These are phyloP conservation scores for Coregonus suidteri DNA, from an alignment of 2,797 vertebrate species.

Conservation along the genomic window DNA sequence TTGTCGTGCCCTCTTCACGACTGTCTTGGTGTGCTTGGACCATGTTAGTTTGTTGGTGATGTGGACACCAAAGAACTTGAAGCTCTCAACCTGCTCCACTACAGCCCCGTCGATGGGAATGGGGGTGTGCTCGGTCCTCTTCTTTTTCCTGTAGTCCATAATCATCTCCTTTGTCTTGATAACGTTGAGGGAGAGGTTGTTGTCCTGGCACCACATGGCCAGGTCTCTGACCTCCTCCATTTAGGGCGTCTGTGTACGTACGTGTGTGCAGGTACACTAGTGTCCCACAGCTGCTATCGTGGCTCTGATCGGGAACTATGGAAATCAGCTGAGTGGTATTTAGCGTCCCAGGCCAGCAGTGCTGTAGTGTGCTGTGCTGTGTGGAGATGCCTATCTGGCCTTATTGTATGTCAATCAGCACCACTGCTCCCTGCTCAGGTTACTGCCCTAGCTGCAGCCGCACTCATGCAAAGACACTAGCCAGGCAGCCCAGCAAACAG, in stretches of 20 bases:
- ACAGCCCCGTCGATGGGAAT: no score
- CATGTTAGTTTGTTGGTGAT: no score
- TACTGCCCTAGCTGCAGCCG: neutral
- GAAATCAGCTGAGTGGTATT: slow-evolving; percentile 59
- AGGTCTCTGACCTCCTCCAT: no score
- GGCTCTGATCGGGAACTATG: slow-evolving; percentile 59
- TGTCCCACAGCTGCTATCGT: slow-evolving; percentile 48
- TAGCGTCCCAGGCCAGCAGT: slow-evolving; percentile 20
- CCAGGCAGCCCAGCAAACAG: neutral
- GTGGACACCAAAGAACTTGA: no score
- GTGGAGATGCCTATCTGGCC: slow-evolving; percentile 52
- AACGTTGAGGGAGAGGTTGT: no score
- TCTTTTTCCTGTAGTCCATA: no score
- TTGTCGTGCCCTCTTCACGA: no score
- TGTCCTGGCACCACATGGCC: no score
- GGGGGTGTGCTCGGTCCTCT: no score
- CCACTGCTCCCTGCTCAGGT: neutral
- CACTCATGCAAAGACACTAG: neutral
- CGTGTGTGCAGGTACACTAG: slow-evolving; percentile 6
- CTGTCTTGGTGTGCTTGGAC: no score
- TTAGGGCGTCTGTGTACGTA: neutral
- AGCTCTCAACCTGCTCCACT: no score
- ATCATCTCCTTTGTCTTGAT: no score
- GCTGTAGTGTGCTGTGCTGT: slow-evolving; percentile 18
- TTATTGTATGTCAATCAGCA: neutral